Percentiles rank a stretch among this genome's conserved stretches.
These are phyloP conservation scores for Hecatera dysodea DNA, from an alignment of 2,888 invertebrate genomes.

Conservation along the genomic window DNA sequence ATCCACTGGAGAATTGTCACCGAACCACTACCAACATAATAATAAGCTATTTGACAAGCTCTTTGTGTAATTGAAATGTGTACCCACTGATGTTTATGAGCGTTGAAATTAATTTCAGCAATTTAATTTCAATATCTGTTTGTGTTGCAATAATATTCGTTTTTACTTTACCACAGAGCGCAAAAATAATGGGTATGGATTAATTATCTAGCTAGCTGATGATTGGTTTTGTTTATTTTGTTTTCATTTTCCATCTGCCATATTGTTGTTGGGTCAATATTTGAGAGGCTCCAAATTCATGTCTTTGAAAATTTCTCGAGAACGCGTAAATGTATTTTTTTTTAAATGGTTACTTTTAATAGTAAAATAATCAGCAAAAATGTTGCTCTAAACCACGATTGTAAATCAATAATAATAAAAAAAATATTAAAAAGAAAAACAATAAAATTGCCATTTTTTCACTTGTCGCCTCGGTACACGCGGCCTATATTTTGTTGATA, in stretches of 20 bases:
- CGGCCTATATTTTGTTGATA: too few species aligned
- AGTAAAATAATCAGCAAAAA: too few species aligned
- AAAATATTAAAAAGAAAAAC: too few species aligned
- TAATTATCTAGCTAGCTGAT: slow-evolving; percentile 34
- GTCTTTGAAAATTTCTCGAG: too few species aligned
- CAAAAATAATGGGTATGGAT: slow-evolving; percentile 25
- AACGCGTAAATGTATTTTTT: too few species aligned
- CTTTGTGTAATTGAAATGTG: slow-evolving; percentile 52
- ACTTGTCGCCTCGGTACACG: too few species aligned
- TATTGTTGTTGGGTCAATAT: neutral
- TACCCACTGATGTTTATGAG: slow-evolving; percentile 25
- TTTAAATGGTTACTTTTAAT: too few species aligned
- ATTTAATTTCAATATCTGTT: slow-evolving; percentile 37
- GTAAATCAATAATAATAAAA: too few species aligned
- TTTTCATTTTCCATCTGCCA: slow-evolving; percentile 1
- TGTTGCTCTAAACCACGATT: too few species aligned
- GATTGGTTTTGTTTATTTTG: slow-evolving; percentile 11
- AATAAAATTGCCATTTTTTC: too few species aligned
- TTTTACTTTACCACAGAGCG: slow-evolving; percentile 18
- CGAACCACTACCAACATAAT: slow-evolving; percentile 64
- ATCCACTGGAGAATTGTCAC: slow-evolving; percentile 71
- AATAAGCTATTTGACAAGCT: slow-evolving; percentile 60
- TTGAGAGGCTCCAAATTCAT: too few species aligned
- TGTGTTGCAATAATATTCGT: slow-evolving; percentile 37
- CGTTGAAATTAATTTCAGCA: slow-evolving; percentile 26